Percentiles rank a stretch among this genome's conserved stretches.
These are phyloP conservation scores for Marmota monax DNA, from an alignment of 2,113 vertebrate genomes.

Conservation along the genomic window DNA sequence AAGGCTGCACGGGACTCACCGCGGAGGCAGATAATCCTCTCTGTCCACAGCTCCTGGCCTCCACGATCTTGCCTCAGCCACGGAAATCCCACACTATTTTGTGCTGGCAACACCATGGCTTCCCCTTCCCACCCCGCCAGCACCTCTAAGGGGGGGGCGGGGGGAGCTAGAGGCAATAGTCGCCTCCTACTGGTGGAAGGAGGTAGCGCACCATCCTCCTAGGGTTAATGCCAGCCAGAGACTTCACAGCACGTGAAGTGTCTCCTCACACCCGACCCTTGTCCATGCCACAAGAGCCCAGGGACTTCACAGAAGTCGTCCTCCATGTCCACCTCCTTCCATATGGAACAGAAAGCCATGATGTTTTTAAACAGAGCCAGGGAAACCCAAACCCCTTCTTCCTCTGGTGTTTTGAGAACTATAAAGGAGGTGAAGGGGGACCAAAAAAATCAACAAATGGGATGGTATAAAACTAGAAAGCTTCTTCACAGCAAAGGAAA, in stretches of 20 bases:
- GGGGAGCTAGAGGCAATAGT: neutral
- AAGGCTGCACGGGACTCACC: neutral
- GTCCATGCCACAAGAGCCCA: constrained; percentile 61
- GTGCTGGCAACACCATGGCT: neutral
- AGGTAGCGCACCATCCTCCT: neutral
- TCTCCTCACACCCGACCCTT: neutral
- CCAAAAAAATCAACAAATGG: too few species aligned
- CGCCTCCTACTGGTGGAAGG: constrained; percentile 46
- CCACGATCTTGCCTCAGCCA: neutral
- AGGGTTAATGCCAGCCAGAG: too few species aligned
- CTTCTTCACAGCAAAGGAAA: too few species aligned
- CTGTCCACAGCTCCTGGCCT: neutral
- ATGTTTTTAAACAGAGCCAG: constrained; percentile 74
- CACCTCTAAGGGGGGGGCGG: neutral
- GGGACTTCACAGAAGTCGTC: constrained; percentile 82
- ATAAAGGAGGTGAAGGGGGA: constrained; percentile 77
- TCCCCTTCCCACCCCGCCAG: neutral
- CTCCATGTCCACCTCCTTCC: neutral
- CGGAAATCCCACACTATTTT: neutral
- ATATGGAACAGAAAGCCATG: constrained; percentile 77
- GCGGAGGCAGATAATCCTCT: neutral
- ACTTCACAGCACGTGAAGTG: neutral
- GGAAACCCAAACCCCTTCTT: constrained; percentile 26
- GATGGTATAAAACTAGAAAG: too few species aligned
- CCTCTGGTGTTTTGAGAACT: constrained; percentile 56